phyloP scores from a whole-genome alignment of 2,113 vertebrate genomes.

The Hemicordylus capensis region DNA sequence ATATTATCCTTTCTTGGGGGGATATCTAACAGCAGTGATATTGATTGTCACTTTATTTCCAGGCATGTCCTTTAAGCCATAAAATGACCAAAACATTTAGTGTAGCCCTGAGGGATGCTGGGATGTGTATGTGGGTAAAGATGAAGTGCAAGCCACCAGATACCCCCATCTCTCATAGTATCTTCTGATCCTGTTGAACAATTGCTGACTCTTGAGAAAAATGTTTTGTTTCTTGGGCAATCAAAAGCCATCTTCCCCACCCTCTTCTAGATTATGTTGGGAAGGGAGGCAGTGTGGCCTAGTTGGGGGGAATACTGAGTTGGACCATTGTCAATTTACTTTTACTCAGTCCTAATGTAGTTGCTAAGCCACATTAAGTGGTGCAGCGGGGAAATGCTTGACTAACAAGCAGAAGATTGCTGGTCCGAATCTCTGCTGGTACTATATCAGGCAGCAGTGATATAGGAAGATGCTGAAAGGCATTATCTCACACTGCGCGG shows the following conservation, averaged over 20 bases:
- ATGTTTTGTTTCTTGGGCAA: not conserved
- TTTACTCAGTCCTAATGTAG: not conserved
- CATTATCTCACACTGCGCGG: too few species aligned
- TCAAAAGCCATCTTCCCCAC: not conserved
- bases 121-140: not conserved
- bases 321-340: not conserved
- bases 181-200: not conserved
- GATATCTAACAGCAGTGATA: not conserved
- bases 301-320: not conserved
- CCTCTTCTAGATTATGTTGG: not conserved
- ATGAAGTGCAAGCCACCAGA: not conserved
- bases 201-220: not conserved
- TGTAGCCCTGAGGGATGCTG: not conserved
- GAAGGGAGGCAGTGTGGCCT: not conserved
- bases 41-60: too few species aligned
- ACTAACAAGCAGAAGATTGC: too few species aligned
- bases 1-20: not conserved
- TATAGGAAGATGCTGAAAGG: too few species aligned
- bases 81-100: not conserved
- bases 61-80: not conserved
- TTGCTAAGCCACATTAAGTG: too few species aligned
- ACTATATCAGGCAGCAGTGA: too few species aligned
- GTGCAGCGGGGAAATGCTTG: too few species aligned
- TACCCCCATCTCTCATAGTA: not conserved
- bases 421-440: too few species aligned